These are phyloP conservation scores for Pachydiplax longipennis DNA, from an alignment of 2,888 invertebrate species.

Conservation along the genomic window DNA sequence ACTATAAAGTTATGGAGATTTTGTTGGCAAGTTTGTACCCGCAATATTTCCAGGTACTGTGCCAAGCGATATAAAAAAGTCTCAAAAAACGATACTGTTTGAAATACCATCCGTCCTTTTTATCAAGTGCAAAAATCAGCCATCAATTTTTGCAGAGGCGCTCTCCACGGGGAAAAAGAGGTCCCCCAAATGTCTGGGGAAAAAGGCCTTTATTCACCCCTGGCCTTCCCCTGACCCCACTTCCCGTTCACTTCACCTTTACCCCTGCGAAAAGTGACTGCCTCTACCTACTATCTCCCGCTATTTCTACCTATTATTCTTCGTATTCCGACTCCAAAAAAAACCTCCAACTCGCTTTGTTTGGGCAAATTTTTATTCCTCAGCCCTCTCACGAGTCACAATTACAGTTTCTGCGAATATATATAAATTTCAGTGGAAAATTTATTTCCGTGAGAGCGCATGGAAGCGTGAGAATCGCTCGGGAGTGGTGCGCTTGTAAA, in stretches of 20 bases:
- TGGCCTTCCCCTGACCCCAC: background rate
- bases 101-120: background rate
- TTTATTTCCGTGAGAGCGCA: background rate
- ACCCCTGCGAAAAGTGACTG: background rate
- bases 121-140: slow-evolving; percentile 12
- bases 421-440: background rate
- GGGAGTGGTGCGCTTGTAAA: background rate
- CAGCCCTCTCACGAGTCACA: background rate
- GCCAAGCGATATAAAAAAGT: background rate
- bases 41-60: background rate
- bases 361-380: background rate
- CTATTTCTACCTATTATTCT: background rate
- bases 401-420: background rate
- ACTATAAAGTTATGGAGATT: background rate
- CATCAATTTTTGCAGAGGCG: background rate
- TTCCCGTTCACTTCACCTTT: background rate
- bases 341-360: background rate
- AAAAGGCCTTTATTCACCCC: background rate
- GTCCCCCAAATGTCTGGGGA: background rate
- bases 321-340: background rate
- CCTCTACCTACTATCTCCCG: background rate
- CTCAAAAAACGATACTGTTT: background rate
- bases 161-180: background rate
- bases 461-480: background rate
- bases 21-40: background rate